Percentiles rank a stretch among this genome's conserved stretches.
Conservation (phyloP, 2,113 vertebrate genomes). For the Muscicapa adusta region DNA sequence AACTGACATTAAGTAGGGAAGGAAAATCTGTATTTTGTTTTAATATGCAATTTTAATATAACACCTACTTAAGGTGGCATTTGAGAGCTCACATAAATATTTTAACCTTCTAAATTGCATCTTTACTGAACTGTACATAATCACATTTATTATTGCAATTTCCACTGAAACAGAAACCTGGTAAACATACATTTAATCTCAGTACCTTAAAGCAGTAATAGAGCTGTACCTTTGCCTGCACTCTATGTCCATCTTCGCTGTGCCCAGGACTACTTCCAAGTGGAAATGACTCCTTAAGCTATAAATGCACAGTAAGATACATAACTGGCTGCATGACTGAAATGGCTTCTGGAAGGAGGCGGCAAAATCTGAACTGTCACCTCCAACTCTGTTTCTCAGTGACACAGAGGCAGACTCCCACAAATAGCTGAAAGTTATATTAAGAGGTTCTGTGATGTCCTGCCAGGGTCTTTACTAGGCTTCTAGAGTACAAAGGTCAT, state of each 20-base stretch:
- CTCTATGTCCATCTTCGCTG: neutral
- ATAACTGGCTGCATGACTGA: neutral
- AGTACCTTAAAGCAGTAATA: neutral
- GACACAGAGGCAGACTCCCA: conserved; percentile 38
- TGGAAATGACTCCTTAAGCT: conserved; percentile 10
- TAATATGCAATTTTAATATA: conserved; percentile 1
- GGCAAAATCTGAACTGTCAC: conserved; percentile 46
- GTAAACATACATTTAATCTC: neutral
- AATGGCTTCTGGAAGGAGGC: conserved; percentile 54
- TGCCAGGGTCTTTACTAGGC: conserved; percentile 55
- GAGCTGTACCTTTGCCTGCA: neutral
- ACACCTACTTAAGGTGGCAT: neutral
- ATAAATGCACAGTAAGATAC: conserved; percentile 17
- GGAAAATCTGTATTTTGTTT: neutral
- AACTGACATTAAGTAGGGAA: neutral
- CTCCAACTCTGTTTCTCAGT: conserved; percentile 39
- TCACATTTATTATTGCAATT: neutral
- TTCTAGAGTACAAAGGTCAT: conserved; percentile 34
- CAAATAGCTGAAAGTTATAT: conserved; percentile 58
- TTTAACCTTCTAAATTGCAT: conserved; percentile 22
- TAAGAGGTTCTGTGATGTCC: conserved; percentile 54
- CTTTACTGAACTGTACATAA: neutral
- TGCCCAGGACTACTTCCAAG: neutral
- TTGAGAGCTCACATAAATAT: conserved; percentile 26
- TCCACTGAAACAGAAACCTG: neutral